Evolutionary conservation across 1,140 invertebrate genomes (phyloP), one percentile per base, ranked within the genome.

Genomic region (Brachionus asplanchnoidis): DNA sequence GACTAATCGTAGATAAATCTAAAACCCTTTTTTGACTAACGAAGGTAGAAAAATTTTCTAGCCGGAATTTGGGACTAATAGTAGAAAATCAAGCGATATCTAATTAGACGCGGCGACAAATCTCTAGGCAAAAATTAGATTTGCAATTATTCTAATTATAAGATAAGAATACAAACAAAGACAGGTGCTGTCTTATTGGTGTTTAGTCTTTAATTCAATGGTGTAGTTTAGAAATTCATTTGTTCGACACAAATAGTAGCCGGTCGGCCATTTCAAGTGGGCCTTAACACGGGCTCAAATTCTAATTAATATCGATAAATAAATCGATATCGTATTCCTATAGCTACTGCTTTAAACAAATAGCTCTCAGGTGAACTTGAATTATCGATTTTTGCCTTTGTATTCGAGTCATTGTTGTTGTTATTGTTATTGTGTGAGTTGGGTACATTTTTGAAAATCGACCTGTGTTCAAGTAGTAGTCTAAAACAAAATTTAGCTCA

Each of bases 291-390:
- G 53, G 17, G 53, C 20, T 60, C 53, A 8, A 73, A 73, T 73
- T 73, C 68, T 73, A 73, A 73, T 73, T 73, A 73, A 73, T 73
- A 42, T 68, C 32, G 66, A 68, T 40, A 68, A 73, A 73, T 73
- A 40, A 73, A 73, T 73, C 68, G 68, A 73, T 73, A 68, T 40
- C 32, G 32, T 42, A 20, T 42, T 40, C 17, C 40, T 20, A 42
- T 42, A 42, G 40, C 68, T 73, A 73, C 68, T 73, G 68, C 36
- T 42, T 42, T 73, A 73, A 73, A 73, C 68, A 73, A 73, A 73
- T 20, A 73, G 14, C 11, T 17, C 14, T 73, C 12, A 73, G 68
- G 68, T 73, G 68, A 73, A 73, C 68, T 17, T 73, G 26, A 68
- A 40, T 68, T 32, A 44, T 73, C 36, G 36, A 44, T 44, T 44